Base-by-base conservation (phyloP, 2,113 vertebrate species). In the Etheostoma spectabile region DNA sequence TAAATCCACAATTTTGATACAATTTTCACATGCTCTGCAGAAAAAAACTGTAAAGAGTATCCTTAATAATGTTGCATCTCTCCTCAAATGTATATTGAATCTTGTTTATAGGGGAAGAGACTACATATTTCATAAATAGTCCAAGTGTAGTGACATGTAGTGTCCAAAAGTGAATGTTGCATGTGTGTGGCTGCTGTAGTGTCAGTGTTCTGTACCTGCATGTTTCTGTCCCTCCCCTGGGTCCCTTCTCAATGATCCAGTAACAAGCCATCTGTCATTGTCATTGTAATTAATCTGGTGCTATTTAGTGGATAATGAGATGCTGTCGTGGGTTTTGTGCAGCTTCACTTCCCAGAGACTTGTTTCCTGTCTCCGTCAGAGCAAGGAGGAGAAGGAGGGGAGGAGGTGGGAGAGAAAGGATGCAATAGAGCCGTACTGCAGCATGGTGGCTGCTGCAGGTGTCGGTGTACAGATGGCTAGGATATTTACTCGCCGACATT, bases 261-360 rank as follows among this genome's bases (percentile, higher is more conserved):
- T 86, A 92, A 93, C 86, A 85, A 92, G 90, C 94, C 93, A 95
- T 95, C 93, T 95, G 94, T 95, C 93, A 94, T 80, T 91, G 93
- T 93, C 94, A 94, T 91, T 93, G 90, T 94, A 95, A 95, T 95
- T 94, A 94, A 94, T 95, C 93, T 94, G 91, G 74, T 85, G 93
- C 93, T 92, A 95, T 95, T 95, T 94, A 95, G 92, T 92, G 89
- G 93, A 89, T 95, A 95, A 96, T 93, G 88, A 95, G 94, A 94
- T 89, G 89, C 92, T 93, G 93, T 93, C 88, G 27, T 85, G 87
- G 93, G 87, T 88, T 95, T 88, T 86, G 86, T 93, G 91, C 79
- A 75, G 88, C 85, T 89, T 84, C 84, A 72, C 84, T 84, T 90
- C 75, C 82, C 87, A 68, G 86, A 90, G 86, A 89, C 86, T 75